Base-by-base conservation (phyloP, 2,113 vertebrate species). In the Chaetodon trifascialis region DNA sequence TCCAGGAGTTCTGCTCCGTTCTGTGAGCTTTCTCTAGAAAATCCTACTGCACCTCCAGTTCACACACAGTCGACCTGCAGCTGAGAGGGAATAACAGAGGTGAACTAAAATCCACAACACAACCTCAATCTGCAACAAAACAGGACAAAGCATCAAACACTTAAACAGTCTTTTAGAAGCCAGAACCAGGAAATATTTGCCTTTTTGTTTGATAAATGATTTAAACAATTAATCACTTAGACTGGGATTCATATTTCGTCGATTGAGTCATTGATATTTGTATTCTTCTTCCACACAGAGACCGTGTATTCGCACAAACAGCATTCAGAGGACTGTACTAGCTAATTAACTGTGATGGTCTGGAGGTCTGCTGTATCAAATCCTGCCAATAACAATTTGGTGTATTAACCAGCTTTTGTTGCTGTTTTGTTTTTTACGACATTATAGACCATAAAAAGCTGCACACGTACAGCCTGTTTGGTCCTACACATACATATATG, bases 401-500 rank as follows among this genome's bases (percentile, higher is more conserved):
- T 30, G 11, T 30, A 56, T 56, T 25, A 52, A 21, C 19, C 12
- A 14, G 12, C 30, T 30, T 30, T 30, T 30, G 30, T 30, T 30
- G 30, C 30, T 30, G 30, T 30, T 46, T 46, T 46, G 9, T 46
- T 11, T 11, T 10, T 46, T 52, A 0, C 21, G 30, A 38, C 25
- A 49, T n/a, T 17, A 76, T 1, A 21, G 62, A 6, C 42, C 6
- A 73, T 15, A 51, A 71, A 55, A 44, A 69, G 52, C 49, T 30
- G 49, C n/a, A 65, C 30, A 30, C 14, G 51, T 54, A 1, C 54
- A 76, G 73, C 56, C 38, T 66, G 34, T 63, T 72, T 69, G 46
- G 49, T 47, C 14, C 19, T 12, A 51, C 42, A 72, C n/a, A 76
- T 30, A 25, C 47, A 76, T 52, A 38, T 23, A 80, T 79, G 66